Evolutionary conservation across 2,888 invertebrate species (phyloP).

Genomic region (Lobophora halterata): DNA sequence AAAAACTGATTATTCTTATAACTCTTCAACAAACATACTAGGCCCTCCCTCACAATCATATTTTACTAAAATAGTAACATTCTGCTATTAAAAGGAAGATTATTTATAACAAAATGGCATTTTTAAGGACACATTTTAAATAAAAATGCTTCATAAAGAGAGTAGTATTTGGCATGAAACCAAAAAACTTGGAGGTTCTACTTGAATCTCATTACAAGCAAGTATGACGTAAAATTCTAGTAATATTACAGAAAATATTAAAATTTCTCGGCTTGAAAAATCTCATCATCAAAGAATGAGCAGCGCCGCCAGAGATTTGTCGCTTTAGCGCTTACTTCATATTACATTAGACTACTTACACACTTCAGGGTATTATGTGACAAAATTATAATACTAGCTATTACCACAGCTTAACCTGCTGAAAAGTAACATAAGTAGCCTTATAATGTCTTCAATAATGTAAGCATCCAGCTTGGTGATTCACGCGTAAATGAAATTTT

Average conservation of each 20-base stretch:
- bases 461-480: too few relatives aligned
- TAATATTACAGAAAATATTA: conserved; percentile 10
- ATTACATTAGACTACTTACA: too few relatives aligned
- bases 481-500: too few relatives aligned
- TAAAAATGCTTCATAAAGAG: conserved; percentile 22
- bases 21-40: too few relatives aligned
- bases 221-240: conserved; percentile 13
- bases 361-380: too few relatives aligned
- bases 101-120: conserved; percentile 24
- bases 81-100: conserved; percentile 16
- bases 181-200: conserved; percentile 18
- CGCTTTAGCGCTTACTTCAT: conserved; percentile 5
- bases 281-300: conserved; percentile 17
- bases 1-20: too few relatives aligned
- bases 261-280: conserved; percentile 12
- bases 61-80: conserved; percentile 14
- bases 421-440: too few relatives aligned
- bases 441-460: too few relatives aligned
- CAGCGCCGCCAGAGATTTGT: not conserved
- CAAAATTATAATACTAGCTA: too few relatives aligned
- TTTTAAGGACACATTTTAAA: conserved; percentile 20
- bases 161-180: conserved; percentile 18
- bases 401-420: too few relatives aligned
- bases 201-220: conserved; percentile 8
- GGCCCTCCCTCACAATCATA: too few relatives aligned